A percentile compares a stretch with the other conserved stretches of the same genome.
Evolutionary conservation across 2,888 invertebrate species (phyloP).

Genomic region (Ectemnius continuus): DNA sequence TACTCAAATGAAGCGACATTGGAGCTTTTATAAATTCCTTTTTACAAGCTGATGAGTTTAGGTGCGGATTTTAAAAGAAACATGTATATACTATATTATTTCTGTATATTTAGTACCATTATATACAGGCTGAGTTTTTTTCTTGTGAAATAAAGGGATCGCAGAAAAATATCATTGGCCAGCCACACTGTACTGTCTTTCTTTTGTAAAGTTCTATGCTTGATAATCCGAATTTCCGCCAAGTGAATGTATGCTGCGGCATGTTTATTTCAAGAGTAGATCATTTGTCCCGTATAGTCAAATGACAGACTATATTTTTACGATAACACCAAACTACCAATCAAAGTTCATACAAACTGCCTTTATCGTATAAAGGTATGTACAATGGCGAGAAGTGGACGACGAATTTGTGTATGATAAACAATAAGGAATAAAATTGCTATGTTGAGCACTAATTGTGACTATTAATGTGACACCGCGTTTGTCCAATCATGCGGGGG

Average conservation of each 20-base stretch:
- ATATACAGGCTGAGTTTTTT: neutral
- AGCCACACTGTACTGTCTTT: neutral
- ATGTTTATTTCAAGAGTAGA: slow-evolving; percentile 6
- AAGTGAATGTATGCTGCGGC: neutral
- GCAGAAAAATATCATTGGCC: neutral
- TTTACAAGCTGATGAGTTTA: neutral
- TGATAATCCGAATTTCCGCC: neutral
- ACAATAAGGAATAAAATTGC: slow-evolving; percentile 38
- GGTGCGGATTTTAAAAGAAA: neutral
- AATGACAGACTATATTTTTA: slow-evolving; percentile 25
- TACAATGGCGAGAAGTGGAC: slow-evolving; percentile 32
- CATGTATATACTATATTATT: neutral
- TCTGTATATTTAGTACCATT: neutral
- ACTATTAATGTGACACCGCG: slow-evolving; percentile 22
- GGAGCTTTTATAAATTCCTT: slow-evolving; percentile 4
- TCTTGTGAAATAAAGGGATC: slow-evolving; percentile 6
- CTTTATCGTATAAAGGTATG: slow-evolving; percentile 35
- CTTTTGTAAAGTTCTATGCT: slow-evolving; percentile 1
- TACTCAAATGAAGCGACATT: neutral
- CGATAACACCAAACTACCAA: slow-evolving; percentile 30
- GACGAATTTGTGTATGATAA: slow-evolving; percentile 45
- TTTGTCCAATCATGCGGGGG: neutral
- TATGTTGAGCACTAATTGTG: slow-evolving; percentile 52
- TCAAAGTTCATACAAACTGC: slow-evolving; percentile 45
- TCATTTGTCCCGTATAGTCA: slow-evolving; percentile 20